A percentile compares a stretch with the other conserved stretches of the same genome.
phyloP scores from a whole-genome alignment of 2,113 vertebrate genomes.

The Macaca fascicularis region T2T-MFA8v1.1 NC_088386.1:78149001-78149500 shows the following conservation, averaged over 20 bases:
- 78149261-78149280: no score
- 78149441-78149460: background rate
- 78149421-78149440: background rate
- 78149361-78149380: constrained; percentile 4
- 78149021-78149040: background rate
- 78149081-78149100: background rate
- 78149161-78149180: no score
- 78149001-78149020: background rate
- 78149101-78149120: no score
- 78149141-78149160: no score
- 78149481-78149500: background rate
- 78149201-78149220: no score
- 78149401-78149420: background rate
- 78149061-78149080: background rate
- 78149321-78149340: no score
- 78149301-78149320: no score
- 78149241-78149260: no score
- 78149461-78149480: background rate
- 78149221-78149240: no score
- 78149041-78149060: background rate
- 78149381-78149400: constrained; percentile 2
- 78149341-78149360: background rate
- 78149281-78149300: no score
- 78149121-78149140: no score
- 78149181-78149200: no score